Percentiles rank a stretch among this genome's conserved stretches.
These are phyloP conservation scores for Hypothenemus hampei DNA, from an alignment of 1,140 invertebrate genomes.

Conservation along the genomic window DNA sequence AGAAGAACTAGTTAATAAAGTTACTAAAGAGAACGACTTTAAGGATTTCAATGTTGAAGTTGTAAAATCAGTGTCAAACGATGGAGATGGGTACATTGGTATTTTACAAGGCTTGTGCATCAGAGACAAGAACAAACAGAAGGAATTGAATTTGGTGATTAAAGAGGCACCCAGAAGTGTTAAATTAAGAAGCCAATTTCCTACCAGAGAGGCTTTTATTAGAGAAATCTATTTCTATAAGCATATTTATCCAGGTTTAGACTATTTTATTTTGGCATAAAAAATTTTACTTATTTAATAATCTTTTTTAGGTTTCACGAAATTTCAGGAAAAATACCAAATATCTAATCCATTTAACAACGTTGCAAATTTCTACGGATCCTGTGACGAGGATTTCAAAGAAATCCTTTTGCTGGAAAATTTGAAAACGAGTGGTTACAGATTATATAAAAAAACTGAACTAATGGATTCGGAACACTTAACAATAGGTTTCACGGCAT, in stretches of 20 bases:
- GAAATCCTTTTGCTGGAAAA: slow-evolving; percentile 54
- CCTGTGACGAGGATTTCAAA: slow-evolving; percentile 40
- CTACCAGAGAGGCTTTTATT: slow-evolving; percentile 28
- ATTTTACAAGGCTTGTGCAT: slow-evolving; percentile 18
- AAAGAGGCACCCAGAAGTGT: slow-evolving; percentile 24
- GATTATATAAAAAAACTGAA: slow-evolving; percentile 46
- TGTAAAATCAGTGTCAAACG: slow-evolving; percentile 23
- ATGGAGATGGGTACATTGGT: slow-evolving; percentile 31
- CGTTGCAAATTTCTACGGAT: slow-evolving; percentile 42
- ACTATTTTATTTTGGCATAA: background rate
- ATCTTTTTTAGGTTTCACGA: slow-evolving; percentile 13
- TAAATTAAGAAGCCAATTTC: slow-evolving; percentile 21
- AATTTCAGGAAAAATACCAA: slow-evolving; percentile 24
- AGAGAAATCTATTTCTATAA: slow-evolving; percentile 32
- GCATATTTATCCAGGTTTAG: slow-evolving; percentile 22
- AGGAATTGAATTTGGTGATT: slow-evolving; percentile 20
- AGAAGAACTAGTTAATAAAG: too few species aligned
- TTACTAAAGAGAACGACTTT: too few species aligned
- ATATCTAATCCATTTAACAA: slow-evolving; percentile 31
- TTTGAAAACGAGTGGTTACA: slow-evolving; percentile 45
- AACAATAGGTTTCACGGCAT: slow-evolving; percentile 45
- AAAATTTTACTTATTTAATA: background rate
- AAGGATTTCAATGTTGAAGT: too few species aligned
- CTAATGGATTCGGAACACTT: slow-evolving; percentile 49
- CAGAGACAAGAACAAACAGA: slow-evolving; percentile 10